Base-by-base conservation (phyloP, 2,113 vertebrate species). In the Uria aalge region DNA sequence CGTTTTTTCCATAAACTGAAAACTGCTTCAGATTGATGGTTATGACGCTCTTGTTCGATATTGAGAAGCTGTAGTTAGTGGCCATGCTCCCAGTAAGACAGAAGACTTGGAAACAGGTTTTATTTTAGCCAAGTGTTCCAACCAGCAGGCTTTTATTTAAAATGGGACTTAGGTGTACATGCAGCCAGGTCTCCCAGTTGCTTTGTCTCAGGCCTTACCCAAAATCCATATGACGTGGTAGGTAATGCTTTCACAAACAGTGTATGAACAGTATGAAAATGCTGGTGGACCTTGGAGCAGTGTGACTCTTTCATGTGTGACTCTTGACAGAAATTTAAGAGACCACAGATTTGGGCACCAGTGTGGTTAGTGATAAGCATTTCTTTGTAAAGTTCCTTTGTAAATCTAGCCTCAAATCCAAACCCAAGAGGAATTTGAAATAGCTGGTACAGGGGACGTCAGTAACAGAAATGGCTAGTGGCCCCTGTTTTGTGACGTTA, bases 401-500 rank as follows among this genome's bases (percentile, higher is more conserved):
- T 64, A 85, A 79, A 72, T 52, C 52, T 81, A 47, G 29, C 83
- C 75, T 88, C 57, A 85, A 88, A 90, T 55, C 56, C n/a, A 63
- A 80, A 81, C 10, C 18, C 27, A 56, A 36, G 22, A 86, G 62
- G 40, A 81, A 69, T 86, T 12, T 86, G 26, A 80, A 76, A 68
- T 21, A 72, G 36, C 34, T 73, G 71, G 67, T 40, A 43, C 12
- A 47, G n/a, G 21, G 17, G 15, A 63, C 17, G 22, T 77, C 36
- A 16, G 43, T 57, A 71, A 72, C 20, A 80, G 66, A 43, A 83
- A 36, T 1, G 4, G 50, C 24, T 69, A 78, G 36, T 40, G 45
- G 59, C 17, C 29, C 8, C 13, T 53, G 6, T 36, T 94, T 63
- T 38, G 19, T 77, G 60, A 26, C 1, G 1, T 45, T 57, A 24